phyloP scores from a whole-genome alignment of 92 coral and sea anemone species.

The Porites divaricata region DNA sequence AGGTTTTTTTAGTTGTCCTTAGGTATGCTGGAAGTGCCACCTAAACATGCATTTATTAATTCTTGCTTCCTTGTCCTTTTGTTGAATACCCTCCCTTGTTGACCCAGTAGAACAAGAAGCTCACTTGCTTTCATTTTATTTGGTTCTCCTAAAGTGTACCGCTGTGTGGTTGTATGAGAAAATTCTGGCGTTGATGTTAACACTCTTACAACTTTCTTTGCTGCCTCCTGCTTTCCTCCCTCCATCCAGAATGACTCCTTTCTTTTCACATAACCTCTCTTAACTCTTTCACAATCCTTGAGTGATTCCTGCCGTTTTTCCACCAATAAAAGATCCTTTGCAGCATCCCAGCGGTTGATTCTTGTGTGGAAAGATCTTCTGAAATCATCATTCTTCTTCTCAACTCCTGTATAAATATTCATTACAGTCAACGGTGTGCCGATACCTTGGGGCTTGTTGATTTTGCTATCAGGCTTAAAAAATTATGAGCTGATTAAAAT shows the following conservation, averaged over 20 bases:
- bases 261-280: background rate
- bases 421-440: too few species aligned
- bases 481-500: too few species aligned
- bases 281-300: conserved; percentile 3
- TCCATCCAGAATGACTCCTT: conserved; percentile 15
- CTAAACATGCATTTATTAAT: conserved; percentile 9
- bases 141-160: background rate
- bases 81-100: conserved; percentile 5
- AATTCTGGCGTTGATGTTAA: background rate
- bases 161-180: background rate
- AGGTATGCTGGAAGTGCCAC: background rate
- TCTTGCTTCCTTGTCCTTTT: conserved; percentile 15
- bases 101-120: conserved; percentile 11
- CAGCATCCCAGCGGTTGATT: conserved; percentile 68
- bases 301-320: conserved; percentile 63
- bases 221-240: conserved; percentile 26
- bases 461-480: too few species aligned
- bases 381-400: too few species aligned
- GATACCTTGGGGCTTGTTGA: too few species aligned
- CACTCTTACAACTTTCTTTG: conserved; percentile 9
- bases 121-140: conserved; percentile 10
- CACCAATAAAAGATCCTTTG: conserved; percentile 41
- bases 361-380: too few species aligned
- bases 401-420: too few species aligned
- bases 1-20: background rate